Evolutionary conservation across 53 echinoderm and acorn worm genomes (phyloP), one percentile per base, ranked within the genome.

Genomic region (Astropecten irregularis): DNA sequence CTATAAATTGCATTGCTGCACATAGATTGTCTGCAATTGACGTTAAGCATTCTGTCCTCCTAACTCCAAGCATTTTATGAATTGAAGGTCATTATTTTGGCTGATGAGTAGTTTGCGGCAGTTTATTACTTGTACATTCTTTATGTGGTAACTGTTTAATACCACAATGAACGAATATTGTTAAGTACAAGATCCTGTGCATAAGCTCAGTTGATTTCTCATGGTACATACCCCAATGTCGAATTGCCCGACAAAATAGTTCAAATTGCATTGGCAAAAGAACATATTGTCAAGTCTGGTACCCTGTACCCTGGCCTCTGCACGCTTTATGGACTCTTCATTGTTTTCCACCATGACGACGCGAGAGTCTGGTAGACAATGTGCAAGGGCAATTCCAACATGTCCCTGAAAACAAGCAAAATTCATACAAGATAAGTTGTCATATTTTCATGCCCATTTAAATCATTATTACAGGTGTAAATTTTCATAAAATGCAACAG

Each of bases 151-250:
- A n/a, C n/a, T n/a, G n/a, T n/a, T n/a, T n/a, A n/a, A n/a, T n/a
- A n/a, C n/a, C n/a, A n/a, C n/a, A n/a, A n/a, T n/a, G n/a, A n/a
- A n/a, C n/a, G n/a, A n/a, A n/a, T n/a, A n/a, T n/a, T n/a, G n/a
- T n/a, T n/a, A n/a, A n/a, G n/a, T n/a, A n/a, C n/a, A n/a, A n/a
- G n/a, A n/a, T n/a, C n/a, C n/a, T n/a, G n/a, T n/a, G n/a, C n/a
- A n/a, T n/a, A n/a, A n/a, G n/a, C n/a, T n/a, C n/a, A n/a, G n/a
- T n/a, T n/a, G n/a, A n/a, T n/a, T n/a, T n/a, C n/a, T n/a, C n/a
- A n/a, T n/a, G n/a, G n/a, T n/a, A 69, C 94, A 59, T 84, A 97
- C 97, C 86, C 97, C 97, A 56, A 94, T 88, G 40, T 94, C 74
- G 72, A 97, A 97, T 14, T 38, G 35, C 25, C 91, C 93, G 51